Evolutionary conservation across 1,140 invertebrate species (phyloP), one percentile per base, ranked within the genome.

Genomic region (Drosophila lacertosa): DNA sequence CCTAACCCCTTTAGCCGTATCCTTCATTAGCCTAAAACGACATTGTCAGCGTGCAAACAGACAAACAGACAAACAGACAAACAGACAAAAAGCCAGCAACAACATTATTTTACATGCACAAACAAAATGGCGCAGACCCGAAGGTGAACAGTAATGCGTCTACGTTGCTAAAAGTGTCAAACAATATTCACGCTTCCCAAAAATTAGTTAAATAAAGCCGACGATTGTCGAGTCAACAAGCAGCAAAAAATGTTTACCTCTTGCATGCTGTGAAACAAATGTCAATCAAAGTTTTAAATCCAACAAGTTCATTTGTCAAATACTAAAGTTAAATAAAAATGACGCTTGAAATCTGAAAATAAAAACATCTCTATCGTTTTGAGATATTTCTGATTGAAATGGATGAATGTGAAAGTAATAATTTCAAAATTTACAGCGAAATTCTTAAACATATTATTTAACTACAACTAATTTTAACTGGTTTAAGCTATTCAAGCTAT

Each of bases 91-190:
- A n/a, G n/a, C 51, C 69, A 79, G 74, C 79, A 58, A 65, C 59
- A 82, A 82, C 78, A 83, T 83, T 82, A 83, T 82, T 82, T 78
- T 82, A 83, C 79, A 83, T 55, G 70, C 59, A 59, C 78, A 83
- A 82, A 82, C 74, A 82, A 77, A 62, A 60, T 60, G 59, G 51
- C 60, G 74, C 53, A 7, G n/a, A n/a, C n/a, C 22, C 40, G 55
- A 77, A 82, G 78, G 68, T 73, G 74, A 62, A 82, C 74, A 77
- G 67, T 62, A 82, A 29, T 73, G 67, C 70, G 51, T 48, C 26
- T 62, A 60, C 37, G 44, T 57, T 44, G n/a, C n/a, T 51, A 45
- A 45, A 64, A 66, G 45, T 59, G 57, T 59, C 57, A 48, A 59
- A 59, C 42, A 48, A 59, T 48, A 33, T 20, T 26, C 20, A 57